Evolutionary conservation across 2,888 invertebrate genomes (phyloP), one percentile per base, ranked within the genome.

Genomic region (Vandiemenella viatica): DNA sequence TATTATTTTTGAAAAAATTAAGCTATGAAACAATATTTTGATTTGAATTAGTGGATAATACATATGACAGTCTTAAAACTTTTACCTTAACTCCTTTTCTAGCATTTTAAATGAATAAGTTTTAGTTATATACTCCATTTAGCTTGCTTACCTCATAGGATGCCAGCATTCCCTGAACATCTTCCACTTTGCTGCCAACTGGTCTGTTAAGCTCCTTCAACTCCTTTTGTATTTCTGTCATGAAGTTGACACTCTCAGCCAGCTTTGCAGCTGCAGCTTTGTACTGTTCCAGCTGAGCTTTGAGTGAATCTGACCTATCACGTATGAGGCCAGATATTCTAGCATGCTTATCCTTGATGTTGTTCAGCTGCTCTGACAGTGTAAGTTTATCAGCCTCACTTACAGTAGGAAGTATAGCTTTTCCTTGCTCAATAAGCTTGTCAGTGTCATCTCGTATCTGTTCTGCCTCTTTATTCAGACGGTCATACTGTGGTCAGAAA

Each of bases 341-440:
- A 13, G 75, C 76, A 62, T 85, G 84, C 55, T 83, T 81, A 58
- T 90, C 88, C 53, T 79, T 82, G 58, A 91, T 66, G 46, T 78
- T 77, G 55, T 82, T 83, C 26, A 91, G 69, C 58, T 83, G 80
- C 62, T 89, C 89, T 55, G 83, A 83, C 0, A 93, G 70, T 55
- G 82, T 81, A 19, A 88, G 70, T 61, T 87, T 84, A 59, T 93
- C 92, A 0, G 87, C 82, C 62, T 90, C 89, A 57, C 81, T 85
- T 17, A 93, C 69, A 0, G 85, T 79, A 41, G 86, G 81, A 57
- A 83, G 69, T 44, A 91, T 81, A 17, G 80, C 79, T 65, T 85
- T 85, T 15, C 83, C 83, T 66, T 85, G 83, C 56, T 87, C 84
- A 45, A 76, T 74, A 23, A 89, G 79, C 61, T 82, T 81, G 45